Percentiles rank a stretch among this genome's conserved stretches.
Evolutionary conservation across 2,888 invertebrate genomes (phyloP).

Genomic region (Syrista parreyssii): DNA sequence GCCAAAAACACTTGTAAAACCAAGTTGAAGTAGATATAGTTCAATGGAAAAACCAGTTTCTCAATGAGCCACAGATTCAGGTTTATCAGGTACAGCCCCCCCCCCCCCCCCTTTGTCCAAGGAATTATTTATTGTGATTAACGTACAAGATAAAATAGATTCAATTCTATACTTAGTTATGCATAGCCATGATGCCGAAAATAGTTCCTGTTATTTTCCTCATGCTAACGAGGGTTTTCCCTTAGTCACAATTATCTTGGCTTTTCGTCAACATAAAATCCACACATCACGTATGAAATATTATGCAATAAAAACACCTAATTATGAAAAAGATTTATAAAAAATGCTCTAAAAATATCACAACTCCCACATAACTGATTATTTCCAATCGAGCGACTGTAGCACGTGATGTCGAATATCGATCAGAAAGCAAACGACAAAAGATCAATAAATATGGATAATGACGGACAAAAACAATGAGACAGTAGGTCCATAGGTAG

Average conservation of each 20-base stretch:
- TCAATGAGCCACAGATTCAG: neutral
- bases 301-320: neutral
- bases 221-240: neutral
- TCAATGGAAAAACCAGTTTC: slow-evolving; percentile 5
- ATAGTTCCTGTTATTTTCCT: neutral
- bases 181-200: neutral
- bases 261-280: neutral
- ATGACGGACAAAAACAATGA: neutral
- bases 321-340: neutral
- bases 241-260: neutral
- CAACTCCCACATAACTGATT: neutral
- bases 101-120: neutral
- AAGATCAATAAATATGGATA: neutral
- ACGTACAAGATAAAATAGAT: neutral
- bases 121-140: neutral
- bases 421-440: neutral
- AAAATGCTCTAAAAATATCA: neutral
- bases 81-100: neutral
- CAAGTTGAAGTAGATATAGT: neutral
- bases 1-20: neutral
- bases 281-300: neutral
- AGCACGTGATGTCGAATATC: neutral
- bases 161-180: neutral
- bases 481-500: neutral
- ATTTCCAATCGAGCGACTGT: neutral